These are phyloP conservation scores for Lasioglossum malachurum DNA, from an alignment of 2,888 invertebrate species.

Conservation along the genomic window DNA sequence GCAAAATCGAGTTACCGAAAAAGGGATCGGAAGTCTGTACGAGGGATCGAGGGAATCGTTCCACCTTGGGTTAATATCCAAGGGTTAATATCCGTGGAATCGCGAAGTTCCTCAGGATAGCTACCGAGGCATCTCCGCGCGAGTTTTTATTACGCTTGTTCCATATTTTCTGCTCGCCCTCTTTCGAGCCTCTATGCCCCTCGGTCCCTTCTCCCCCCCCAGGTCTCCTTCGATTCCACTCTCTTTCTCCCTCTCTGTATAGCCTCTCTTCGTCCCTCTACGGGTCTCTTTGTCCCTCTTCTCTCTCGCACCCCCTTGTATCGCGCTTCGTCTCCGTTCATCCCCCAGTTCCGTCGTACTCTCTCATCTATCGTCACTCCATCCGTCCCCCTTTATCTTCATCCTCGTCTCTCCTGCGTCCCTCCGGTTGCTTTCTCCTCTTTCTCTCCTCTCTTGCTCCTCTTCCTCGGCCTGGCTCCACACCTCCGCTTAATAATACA, in stretches of 20 bases:
- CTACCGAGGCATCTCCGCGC: conserved; percentile 43
- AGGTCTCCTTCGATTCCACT: conserved; percentile 31
- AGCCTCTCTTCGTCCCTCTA: conserved; percentile 4
- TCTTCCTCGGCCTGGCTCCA: conserved; percentile 64
- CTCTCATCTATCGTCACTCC: conserved; percentile 60
- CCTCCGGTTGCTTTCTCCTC: conserved; percentile 32
- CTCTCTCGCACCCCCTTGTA: conserved; percentile 5
- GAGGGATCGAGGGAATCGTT: neutral
- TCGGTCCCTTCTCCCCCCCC: conserved; percentile 29
- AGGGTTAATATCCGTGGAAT: conserved; percentile 47
- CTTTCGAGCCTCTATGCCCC: conserved; percentile 44
- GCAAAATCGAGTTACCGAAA: neutral
- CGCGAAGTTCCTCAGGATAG: conserved; percentile 50
- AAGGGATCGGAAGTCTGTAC: neutral
- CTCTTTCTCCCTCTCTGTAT: conserved; percentile 32
- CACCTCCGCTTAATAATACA: conserved; percentile 80
- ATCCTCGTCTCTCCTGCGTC: conserved; percentile 21
- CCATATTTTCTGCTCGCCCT: conserved; percentile 70
- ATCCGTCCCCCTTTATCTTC: conserved; percentile 53
- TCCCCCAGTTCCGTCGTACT: conserved; percentile 43
- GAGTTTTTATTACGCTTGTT: conserved; percentile 72
- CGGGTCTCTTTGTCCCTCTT: conserved; percentile 19
- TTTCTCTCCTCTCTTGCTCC: conserved; percentile 34
- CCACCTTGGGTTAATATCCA: neutral
- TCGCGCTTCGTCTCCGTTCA: conserved; percentile 51